phyloP scores from a whole-genome alignment of 2,797 vertebrate species.

The Falco novaeseelandiae region DNA sequence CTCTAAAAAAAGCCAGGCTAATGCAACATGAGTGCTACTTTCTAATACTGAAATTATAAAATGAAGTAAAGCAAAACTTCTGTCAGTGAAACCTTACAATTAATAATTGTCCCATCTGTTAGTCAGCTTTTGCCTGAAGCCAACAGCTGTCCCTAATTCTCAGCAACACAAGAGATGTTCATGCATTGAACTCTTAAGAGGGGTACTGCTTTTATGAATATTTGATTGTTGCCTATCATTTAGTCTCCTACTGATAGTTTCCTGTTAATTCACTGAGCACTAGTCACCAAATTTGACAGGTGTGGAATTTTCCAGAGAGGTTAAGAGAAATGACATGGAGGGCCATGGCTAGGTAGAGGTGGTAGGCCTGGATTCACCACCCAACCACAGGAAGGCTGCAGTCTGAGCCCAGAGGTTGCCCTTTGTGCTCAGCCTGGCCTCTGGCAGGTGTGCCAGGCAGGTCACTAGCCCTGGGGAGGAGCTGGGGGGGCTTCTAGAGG shows the following conservation, averaged over 20 bases:
- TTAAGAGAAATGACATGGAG: neutral
- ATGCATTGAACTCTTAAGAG: neutral
- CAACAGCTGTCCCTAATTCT: constrained; percentile 19
- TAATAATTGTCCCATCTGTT: constrained; percentile 46
- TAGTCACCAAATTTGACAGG: neutral
- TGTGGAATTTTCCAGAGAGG: neutral
- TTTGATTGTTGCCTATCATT: neutral
- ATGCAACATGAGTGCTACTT: neutral
- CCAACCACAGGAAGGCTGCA: neutral
- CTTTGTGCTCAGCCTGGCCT: neutral
- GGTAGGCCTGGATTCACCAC: neutral
- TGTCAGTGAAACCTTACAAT: neutral
- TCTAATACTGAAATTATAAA: neutral
- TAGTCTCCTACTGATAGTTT: neutral
- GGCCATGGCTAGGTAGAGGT: neutral
- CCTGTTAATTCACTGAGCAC: neutral
- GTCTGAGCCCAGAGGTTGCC: neutral
- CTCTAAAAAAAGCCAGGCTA: neutral
- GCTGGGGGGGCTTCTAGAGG: neutral
- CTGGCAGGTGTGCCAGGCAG: neutral
- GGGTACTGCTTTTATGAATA: neutral
- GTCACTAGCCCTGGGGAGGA: neutral
- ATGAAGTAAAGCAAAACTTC: neutral
- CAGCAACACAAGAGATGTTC: neutral
- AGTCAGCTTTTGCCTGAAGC: constrained; percentile 21